phyloP scores from a whole-genome alignment of 1,140 invertebrate genomes.

The Bilobella aurantiaca region DNA sequence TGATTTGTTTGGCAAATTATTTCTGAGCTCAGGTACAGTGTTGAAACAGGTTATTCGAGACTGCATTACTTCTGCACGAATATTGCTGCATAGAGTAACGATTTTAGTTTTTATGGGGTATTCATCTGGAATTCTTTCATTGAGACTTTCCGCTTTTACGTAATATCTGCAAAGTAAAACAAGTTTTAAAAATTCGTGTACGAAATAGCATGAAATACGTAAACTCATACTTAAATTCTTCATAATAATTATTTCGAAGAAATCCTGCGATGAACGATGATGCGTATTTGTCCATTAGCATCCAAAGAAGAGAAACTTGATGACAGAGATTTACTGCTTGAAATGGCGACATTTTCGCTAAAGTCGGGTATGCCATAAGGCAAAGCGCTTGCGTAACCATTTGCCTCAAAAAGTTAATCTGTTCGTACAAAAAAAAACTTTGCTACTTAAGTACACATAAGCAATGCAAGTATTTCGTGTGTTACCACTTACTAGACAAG shows the following conservation, averaged over 20 bases:
- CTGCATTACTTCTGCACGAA: slow-evolving; percentile 12
- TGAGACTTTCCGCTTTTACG: slow-evolving; percentile 10
- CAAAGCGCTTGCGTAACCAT: slow-evolving; percentile 24
- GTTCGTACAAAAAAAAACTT: too few species aligned
- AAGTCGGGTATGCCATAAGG: not conserved
- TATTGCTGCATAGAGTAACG: slow-evolving; percentile 14
- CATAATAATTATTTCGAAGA: slow-evolving; percentile 21
- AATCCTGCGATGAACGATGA: slow-evolving; percentile 7
- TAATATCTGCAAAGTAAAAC: slow-evolving; percentile 24
- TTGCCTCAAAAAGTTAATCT: too few species aligned
- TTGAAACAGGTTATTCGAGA: too few species aligned
- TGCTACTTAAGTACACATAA: not conserved
- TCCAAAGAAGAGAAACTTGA: slow-evolving; percentile 19
- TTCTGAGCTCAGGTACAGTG: not conserved
- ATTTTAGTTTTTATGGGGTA: slow-evolving; percentile 26
- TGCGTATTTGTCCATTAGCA: slow-evolving; percentile 6
- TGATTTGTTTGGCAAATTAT: too few species aligned
- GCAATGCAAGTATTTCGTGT: not conserved
- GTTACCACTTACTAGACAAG: not conserved
- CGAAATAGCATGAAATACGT: not conserved
- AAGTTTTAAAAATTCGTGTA: not conserved
- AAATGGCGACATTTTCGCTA: slow-evolving; percentile 9
- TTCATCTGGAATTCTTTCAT: slow-evolving; percentile 22
- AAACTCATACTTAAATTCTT: slow-evolving; percentile 32
- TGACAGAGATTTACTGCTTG: slow-evolving; percentile 18